These are phyloP conservation scores for Ivindomyrus marchei DNA, from an alignment of 2,113 vertebrate species.

Conservation along the genomic window DNA sequence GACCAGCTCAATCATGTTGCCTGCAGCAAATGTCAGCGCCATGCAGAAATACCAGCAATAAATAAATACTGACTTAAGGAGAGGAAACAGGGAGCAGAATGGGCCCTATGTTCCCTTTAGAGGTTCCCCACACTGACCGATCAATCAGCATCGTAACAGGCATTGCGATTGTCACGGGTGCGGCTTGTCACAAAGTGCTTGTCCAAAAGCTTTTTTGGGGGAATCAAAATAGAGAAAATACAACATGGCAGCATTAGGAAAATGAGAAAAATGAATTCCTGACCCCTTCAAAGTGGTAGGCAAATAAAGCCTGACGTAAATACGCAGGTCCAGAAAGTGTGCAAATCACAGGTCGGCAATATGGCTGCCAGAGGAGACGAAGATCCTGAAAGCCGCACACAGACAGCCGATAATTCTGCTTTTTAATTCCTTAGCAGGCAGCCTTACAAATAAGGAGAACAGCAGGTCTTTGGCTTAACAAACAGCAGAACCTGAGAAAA, in stretches of 20 bases:
- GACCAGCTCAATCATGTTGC: not conserved
- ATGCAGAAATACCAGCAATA: not conserved
- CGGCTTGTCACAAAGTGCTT: not conserved
- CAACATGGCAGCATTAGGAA: not conserved
- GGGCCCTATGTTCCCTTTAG: not conserved
- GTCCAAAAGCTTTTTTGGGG: not conserved
- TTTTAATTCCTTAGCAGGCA: not conserved
- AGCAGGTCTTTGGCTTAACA: not conserved
- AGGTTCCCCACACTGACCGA: not conserved
- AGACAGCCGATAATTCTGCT: not conserved
- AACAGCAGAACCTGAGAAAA: not conserved
- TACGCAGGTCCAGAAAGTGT: not conserved
- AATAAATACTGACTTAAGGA: not conserved
- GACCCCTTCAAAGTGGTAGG: not conserved
- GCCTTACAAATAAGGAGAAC: not conserved
- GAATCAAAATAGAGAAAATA: not conserved
- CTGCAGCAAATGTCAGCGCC: not conserved
- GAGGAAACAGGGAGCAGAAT: not conserved
- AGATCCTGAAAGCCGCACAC: too few species aligned
- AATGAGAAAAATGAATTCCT: not conserved
- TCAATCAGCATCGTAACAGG: not conserved
- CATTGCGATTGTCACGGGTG: not conserved
- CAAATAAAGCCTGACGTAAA: not conserved
- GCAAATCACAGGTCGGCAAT: not conserved
- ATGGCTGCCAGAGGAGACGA: not conserved